A percentile compares a stretch with the other conserved stretches of the same genome.
Evolutionary conservation across 2,888 invertebrate species (phyloP).

Genomic region (Papilio demoleus): DNA sequence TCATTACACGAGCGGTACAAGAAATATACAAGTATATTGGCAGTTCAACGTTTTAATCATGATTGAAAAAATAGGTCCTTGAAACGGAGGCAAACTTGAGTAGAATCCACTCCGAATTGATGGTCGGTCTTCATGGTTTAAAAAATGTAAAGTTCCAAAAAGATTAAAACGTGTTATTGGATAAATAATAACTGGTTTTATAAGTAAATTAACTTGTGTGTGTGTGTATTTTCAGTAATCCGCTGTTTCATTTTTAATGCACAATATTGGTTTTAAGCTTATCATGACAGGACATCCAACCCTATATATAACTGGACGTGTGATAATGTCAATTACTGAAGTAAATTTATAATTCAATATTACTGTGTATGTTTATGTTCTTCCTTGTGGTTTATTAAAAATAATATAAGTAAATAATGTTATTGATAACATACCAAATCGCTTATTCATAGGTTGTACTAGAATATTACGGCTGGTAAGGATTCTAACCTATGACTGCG

Average conservation of each 20-base stretch:
- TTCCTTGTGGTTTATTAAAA: too few relatives aligned
- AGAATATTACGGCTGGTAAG: too few relatives aligned
- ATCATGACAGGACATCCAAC: slow-evolving; percentile 12
- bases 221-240: not conserved
- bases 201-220: not conserved
- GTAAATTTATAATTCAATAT: slow-evolving; percentile 16
- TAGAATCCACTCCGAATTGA: not conserved
- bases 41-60: slow-evolving; percentile 4
- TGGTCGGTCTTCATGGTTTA: not conserved
- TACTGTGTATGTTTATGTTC: not conserved
- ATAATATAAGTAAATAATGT: too few relatives aligned
- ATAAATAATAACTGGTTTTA: not conserved
- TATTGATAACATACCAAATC: too few relatives aligned
- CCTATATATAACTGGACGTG: not conserved
- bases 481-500: too few relatives aligned
- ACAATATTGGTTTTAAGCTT: slow-evolving; percentile 14
- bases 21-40: slow-evolving; percentile 10
- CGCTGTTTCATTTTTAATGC: slow-evolving; percentile 1
- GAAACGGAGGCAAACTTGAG: not conserved
- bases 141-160: not conserved
- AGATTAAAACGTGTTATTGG: not conserved
- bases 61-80: not conserved
- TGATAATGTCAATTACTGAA: slow-evolving; percentile 8
- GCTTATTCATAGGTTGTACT: too few relatives aligned
- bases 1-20: slow-evolving; percentile 18